Conservation (phyloP, 23 tunicate genomes). For the Pegea sp. region DNA sequence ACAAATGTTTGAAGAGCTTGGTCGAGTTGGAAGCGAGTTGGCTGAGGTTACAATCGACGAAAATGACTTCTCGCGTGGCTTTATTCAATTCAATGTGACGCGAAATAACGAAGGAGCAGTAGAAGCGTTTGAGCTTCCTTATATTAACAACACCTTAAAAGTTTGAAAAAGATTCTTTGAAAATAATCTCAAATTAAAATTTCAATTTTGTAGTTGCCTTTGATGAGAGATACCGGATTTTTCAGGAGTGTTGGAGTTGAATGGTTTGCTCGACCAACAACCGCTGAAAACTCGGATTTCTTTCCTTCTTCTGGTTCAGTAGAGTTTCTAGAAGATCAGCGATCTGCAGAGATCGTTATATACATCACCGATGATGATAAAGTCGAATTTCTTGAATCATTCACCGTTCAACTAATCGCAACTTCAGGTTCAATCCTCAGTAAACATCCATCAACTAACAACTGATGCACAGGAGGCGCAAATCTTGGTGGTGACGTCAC, state of each 20-base stretch:
- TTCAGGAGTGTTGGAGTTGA: slow-evolving; percentile 60
- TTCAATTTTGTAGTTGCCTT: slow-evolving; percentile 15
- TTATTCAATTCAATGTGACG: slow-evolving; percentile 53
- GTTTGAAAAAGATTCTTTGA: slow-evolving; percentile 2
- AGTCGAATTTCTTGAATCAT: slow-evolving; percentile 65
- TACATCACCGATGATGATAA: slow-evolving; percentile 56
- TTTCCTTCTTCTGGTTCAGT: slow-evolving; percentile 67
- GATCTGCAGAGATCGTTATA: slow-evolving; percentile 17
- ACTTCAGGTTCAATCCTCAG: slow-evolving; percentile 17
- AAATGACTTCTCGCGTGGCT: slow-evolving; percentile 65
- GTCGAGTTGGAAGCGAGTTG: slow-evolving; percentile 24
- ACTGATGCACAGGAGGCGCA: slow-evolving; percentile 75
- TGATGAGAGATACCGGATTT: slow-evolving; percentile 19
- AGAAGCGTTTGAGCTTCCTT: slow-evolving; percentile 63
- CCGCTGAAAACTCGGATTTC: slow-evolving; percentile 27
- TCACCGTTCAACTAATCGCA: slow-evolving; percentile 43
- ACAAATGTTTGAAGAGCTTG: slow-evolving; percentile 8
- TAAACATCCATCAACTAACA: background rate
- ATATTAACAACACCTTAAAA: slow-evolving; percentile 26
- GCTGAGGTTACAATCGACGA: slow-evolving; percentile 65
- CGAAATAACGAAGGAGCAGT: slow-evolving; percentile 51
- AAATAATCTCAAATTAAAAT: background rate
- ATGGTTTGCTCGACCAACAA: slow-evolving; percentile 42
- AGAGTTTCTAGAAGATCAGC: slow-evolving; percentile 17
- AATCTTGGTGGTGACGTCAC: slow-evolving; percentile 56